phyloP scores from a whole-genome alignment of 2,888 invertebrate genomes.

The Sarcophaga variegata region DNA sequence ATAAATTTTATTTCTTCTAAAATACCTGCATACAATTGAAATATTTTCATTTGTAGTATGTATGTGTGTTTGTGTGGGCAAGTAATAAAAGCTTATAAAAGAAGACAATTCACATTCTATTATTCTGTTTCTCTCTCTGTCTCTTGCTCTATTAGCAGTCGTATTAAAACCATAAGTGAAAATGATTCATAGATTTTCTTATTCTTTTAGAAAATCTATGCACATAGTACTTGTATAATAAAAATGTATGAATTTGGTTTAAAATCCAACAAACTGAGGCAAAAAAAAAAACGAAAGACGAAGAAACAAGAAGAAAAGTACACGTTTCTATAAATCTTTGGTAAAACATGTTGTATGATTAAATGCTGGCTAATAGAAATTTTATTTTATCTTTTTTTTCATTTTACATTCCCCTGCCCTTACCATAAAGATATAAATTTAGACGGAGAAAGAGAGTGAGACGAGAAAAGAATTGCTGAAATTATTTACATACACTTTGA shows the following conservation, averaged over 20 bases:
- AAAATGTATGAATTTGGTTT: constrained; percentile 31
- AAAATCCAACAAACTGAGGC: constrained; percentile 25
- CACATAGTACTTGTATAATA: constrained; percentile 39
- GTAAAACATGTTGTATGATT: constrained; percentile 50
- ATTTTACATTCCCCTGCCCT: neutral
- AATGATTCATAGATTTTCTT: constrained; percentile 52
- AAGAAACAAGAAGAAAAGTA: neutral
- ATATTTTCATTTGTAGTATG: neutral
- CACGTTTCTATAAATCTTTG: constrained; percentile 39
- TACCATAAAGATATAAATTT: too few relatives aligned
- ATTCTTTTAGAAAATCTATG: constrained; percentile 33
- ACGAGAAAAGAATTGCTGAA: constrained; percentile 19
- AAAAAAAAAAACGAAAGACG: constrained; percentile 5
- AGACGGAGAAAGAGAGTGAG: neutral
- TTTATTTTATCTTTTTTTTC: constrained; percentile 34
- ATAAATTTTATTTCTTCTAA: constrained; percentile 48
- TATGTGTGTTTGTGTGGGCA: neutral
- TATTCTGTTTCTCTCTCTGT: constrained; percentile 3
- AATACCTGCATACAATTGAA: neutral
- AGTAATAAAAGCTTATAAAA: constrained; percentile 21
- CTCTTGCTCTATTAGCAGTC: constrained; percentile 40
- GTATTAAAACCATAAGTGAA: constrained; percentile 57
- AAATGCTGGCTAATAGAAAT: constrained; percentile 45
- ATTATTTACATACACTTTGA: constrained; percentile 20
- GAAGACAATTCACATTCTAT: constrained; percentile 8